Evolutionary conservation across 2,888 invertebrate species (phyloP), one percentile per base, ranked within the genome.

Genomic region (Peribatodes rhomboidaria): DNA sequence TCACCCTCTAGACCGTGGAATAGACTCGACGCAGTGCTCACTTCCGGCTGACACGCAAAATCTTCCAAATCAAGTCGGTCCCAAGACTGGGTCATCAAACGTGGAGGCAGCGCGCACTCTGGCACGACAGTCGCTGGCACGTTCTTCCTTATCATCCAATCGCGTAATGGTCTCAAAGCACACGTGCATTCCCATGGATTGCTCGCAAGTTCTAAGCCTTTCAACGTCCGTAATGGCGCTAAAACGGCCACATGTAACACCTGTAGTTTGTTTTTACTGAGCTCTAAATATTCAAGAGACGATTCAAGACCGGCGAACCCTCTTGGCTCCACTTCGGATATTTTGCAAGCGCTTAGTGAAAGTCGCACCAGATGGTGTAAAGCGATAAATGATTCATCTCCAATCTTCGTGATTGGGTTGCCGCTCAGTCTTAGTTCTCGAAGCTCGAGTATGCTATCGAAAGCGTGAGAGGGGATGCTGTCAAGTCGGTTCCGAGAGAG

Each of bases 111-210:
- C 47, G 94, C 94, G 77, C 97, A 97, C 2, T 95, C 93, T 0
- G 97, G 97, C 9, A 90, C 90, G 10, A 92, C 89, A 2, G 93
- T 96, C 61, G 95, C 95, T 7, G 97, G 97, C 37, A 97, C 95
- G 81, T 97, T 97, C 79, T 95, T 95, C 63, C 94, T 93, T 67
- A 96, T 86, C 96, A 97, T 96, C 97, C 97, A 97, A 76, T 96
- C 95, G 20, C 96, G 91, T 68, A 97, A 84, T 0, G 97, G 96
- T 59, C 96, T 92, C 65, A 97, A 83, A 27, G 94, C 94, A 82
- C 97, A 97, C 44, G 96, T 96, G 84, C 97, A 97, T 83, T 97
- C 96, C 97, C 97, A 97, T 0, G 96, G 96, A 86, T 97, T 97
- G 65, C 94, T 95, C n/a, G 96, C 95, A 70, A 97, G 86, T 77